Base-by-base conservation (phyloP, 2,888 invertebrate genomes). In the Temnothorax ravouxi region DNA sequence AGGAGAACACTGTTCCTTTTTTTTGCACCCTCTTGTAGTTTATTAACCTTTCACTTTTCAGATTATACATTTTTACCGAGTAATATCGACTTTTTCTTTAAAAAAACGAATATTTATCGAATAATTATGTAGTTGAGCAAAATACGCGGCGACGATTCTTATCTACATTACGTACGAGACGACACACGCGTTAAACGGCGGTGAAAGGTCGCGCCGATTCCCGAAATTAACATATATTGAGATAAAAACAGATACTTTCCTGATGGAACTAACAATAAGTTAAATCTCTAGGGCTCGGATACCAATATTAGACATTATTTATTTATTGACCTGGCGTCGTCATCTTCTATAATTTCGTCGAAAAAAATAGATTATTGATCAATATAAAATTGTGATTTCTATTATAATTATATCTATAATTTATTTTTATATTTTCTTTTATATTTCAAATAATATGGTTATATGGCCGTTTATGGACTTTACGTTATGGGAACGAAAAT, bases 41-140 rank as follows among this genome's bases (percentile, higher is more conserved):
- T 56, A 61, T 34, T 21, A 21, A 2, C 2, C 15, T 38, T 69
- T 67, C 38, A 21, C 21, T 15, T 21, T 25, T 50, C 11, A 9
- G 11, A 50, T 71, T 21, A 18, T 59, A 34, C n/a, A 29, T 74
- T 67, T 76, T 54, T 83, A 38, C 25, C 52, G 59, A n/a, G 25
- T 50, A 74, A 29, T 44, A 11, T 62, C 54, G 47, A 77, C 64
- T 86, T 56, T 76, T 47, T 29, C 61, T 15, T 25, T 29, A 0
- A 29, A 29, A 64, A 84, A 38, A 21, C 25, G 29, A 66, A 34
- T 54, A 59, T 34, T 77, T 88, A 87, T 87, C 87, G 21, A 52
- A n/a, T 44, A 84, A 88, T 86, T 86, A 29, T 3, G 29, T 29
- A 88, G 62, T 18, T 9, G n/a, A 1, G 6, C 9, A 21, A 38